Evolutionary conservation across 2,113 vertebrate species (phyloP).

Genomic region (Cyrtonyx montezumae): DNA sequence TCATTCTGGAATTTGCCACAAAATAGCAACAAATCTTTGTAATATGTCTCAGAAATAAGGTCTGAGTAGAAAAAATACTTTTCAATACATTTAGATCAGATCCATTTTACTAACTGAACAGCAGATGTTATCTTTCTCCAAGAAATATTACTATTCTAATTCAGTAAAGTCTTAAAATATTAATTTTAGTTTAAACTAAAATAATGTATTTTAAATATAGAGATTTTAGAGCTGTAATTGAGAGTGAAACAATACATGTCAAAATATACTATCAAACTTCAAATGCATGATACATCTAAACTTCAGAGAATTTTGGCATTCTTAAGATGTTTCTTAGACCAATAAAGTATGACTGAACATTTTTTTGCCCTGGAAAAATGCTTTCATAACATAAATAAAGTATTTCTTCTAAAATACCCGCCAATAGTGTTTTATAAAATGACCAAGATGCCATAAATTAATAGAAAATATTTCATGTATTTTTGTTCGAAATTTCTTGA

Average conservation of each 20-base stretch:
- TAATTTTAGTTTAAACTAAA: not conserved
- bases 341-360: not conserved
- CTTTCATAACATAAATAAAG: not conserved
- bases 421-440: not conserved
- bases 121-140: not conserved
- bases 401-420: not conserved
- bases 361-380: not conserved
- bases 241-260: not conserved
- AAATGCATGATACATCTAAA: not conserved
- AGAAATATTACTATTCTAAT: not conserved
- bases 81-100: not conserved
- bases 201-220: not conserved
- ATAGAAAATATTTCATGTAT: not conserved
- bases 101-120: not conserved
- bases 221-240: not conserved
- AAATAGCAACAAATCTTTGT: not conserved
- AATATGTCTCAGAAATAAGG: not conserved
- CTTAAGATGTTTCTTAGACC: not conserved
- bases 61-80: not conserved
- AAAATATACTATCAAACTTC: not conserved
- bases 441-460: not conserved
- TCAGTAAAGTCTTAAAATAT: not conserved
- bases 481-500: not conserved
- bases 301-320: not conserved
- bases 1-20: not conserved